Percentiles rank a stretch among this genome's conserved stretches.
Evolutionary conservation across 2,888 invertebrate species (phyloP).

Genomic region (Drosophila pullipes): DNA sequence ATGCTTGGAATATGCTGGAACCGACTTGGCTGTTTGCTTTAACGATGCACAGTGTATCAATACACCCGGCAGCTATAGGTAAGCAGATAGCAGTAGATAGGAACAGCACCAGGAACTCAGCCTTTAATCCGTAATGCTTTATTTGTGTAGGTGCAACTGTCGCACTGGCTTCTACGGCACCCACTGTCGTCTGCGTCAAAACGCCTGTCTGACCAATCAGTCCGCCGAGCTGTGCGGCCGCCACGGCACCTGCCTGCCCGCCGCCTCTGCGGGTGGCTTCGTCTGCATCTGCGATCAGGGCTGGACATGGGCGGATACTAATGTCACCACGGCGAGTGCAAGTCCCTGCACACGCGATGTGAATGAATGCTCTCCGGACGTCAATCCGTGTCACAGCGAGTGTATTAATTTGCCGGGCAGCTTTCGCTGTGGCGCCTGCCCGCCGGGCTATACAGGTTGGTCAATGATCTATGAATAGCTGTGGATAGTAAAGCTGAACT

Average conservation of each 20-base stretch:
- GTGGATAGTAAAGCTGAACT: background rate
- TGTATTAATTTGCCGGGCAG: constrained; percentile 96
- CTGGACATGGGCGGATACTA: constrained; percentile 90
- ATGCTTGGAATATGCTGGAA: constrained; percentile 91
- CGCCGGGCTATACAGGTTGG: constrained; percentile 90
- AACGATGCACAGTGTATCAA: constrained; percentile 95
- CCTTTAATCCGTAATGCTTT: background rate
- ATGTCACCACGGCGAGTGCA: constrained; percentile 85
- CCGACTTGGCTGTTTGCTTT: constrained; percentile 93
- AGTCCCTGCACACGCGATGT: constrained; percentile 93
- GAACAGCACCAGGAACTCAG: background rate
- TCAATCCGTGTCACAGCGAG: constrained; percentile 91
- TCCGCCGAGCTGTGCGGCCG: constrained; percentile 94
- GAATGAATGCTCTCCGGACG: constrained; percentile 91
- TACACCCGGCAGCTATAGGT: constrained; percentile 92
- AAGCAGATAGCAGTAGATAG: constrained; percentile 44
- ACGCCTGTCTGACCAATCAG: constrained; percentile 90
- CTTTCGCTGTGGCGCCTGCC: constrained; percentile 95
- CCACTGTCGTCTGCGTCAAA: constrained; percentile 91
- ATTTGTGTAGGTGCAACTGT: constrained; percentile 89
- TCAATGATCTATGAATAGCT: background rate
- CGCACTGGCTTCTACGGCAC: constrained; percentile 91
- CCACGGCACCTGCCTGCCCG: constrained; percentile 93
- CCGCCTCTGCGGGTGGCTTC: constrained; percentile 88
- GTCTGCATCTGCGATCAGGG: constrained; percentile 94